Conservation (phyloP, 2,113 vertebrate genomes). For the Dendrocopos noguchii region DNA sequence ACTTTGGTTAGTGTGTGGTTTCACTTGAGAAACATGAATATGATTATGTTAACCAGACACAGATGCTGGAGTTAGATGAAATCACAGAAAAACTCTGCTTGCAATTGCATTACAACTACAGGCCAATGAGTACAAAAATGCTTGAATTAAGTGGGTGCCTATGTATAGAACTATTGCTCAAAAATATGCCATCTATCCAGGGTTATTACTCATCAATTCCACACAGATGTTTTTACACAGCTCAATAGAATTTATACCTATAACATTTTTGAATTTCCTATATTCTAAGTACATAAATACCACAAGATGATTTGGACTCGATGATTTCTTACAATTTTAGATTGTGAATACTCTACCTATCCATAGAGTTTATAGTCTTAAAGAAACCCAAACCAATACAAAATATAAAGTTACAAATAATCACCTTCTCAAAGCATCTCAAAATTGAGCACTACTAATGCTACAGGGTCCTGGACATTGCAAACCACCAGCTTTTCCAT, state of each 20-base stretch:
- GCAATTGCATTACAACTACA: slow-evolving; percentile 43
- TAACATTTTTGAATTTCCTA: not conserved
- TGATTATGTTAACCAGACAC: slow-evolving; percentile 46
- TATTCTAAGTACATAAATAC: not conserved
- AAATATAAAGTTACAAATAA: not conserved
- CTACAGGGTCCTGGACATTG: not conserved
- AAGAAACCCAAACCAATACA: not conserved
- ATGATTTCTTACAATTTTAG: not conserved
- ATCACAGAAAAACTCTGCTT: slow-evolving; percentile 29
- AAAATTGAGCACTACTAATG: not conserved
- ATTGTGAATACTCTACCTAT: not conserved
- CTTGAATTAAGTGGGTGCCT: not conserved
- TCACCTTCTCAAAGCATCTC: not conserved
- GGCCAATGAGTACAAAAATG: not conserved
- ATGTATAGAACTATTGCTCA: not conserved
- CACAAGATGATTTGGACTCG: not conserved
- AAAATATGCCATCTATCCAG: not conserved
- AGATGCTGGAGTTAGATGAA: slow-evolving; percentile 39
- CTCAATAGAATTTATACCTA: not conserved
- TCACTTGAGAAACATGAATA: not conserved
- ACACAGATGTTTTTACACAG: not conserved
- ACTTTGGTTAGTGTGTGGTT: slow-evolving; percentile 24
- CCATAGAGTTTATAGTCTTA: not conserved
- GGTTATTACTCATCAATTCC: not conserved
- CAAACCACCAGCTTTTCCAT: not conserved